phyloP scores from a whole-genome alignment of 1,140 invertebrate genomes.

The Paralvinella palmiformis region DNA sequence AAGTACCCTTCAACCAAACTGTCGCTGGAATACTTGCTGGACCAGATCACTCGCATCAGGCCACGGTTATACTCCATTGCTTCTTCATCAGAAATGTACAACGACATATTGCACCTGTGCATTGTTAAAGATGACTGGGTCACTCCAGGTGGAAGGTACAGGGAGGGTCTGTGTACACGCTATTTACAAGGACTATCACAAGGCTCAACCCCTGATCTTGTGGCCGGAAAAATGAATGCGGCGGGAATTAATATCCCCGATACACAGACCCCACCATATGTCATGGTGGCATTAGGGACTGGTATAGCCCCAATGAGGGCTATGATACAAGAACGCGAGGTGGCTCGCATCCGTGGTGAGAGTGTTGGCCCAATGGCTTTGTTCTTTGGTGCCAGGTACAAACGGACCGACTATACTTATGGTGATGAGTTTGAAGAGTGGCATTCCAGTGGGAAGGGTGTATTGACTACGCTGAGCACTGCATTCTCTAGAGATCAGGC shows the following conservation, averaged over 20 bases:
- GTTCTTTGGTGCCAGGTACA: constrained; percentile 21
- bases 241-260: constrained; percentile 20
- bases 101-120: constrained; percentile 20
- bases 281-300: constrained; percentile 22
- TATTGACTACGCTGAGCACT: constrained; percentile 9
- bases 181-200: constrained; percentile 9
- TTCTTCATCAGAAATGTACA: constrained; percentile 16
- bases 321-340: constrained; percentile 20
- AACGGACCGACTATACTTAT: constrained; percentile 20
- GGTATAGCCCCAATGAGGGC: constrained; percentile 21
- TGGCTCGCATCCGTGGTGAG: constrained; percentile 14
- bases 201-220: constrained; percentile 12
- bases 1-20: constrained; percentile 15
- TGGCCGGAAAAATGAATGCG: constrained; percentile 17
- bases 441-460: constrained; percentile 19
- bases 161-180: constrained; percentile 14
- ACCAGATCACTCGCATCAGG: constrained; percentile 20
- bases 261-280: constrained; percentile 9
- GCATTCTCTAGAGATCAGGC: constrained; percentile 22
- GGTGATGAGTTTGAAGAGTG: constrained; percentile 22
- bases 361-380: constrained; percentile 17
- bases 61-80: constrained; percentile 22
- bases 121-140: constrained; percentile 22
- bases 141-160: constrained; percentile 14
- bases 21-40: constrained; percentile 15